Base-by-base conservation (phyloP, 2,797 vertebrate genomes). In the Sebastes glaucus region DNA sequence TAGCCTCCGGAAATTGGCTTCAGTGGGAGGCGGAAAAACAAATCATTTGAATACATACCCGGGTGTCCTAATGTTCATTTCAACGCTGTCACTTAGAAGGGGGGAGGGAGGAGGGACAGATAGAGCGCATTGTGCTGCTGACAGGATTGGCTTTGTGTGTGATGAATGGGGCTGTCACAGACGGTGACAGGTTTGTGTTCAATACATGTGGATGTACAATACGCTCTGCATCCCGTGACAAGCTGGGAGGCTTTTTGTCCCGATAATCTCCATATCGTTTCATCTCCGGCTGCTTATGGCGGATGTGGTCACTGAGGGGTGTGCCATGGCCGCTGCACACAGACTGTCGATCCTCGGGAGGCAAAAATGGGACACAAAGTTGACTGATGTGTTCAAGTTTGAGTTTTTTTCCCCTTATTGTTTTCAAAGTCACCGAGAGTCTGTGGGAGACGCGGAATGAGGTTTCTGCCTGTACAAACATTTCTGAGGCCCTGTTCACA, bases 131-230 rank as follows among this genome's bases (percentile, higher is more conserved):
- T 93, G 94, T 95, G 93, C 88, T 16, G 71, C 90, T 96, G 96
- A 96, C 95, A 95, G 95, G 90, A 92, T 90, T 93, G 93, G 94
- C 94, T 95, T 95, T 95, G 94, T 95, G 94, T 83, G 94, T 96
- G 95, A 96, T 96, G 95, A 96, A 96, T 96, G 95, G 95, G 92
- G 89, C 94, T 96, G 95, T 96, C 96, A 95, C 91, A 84, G 84
- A 91, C 91, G 84, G 80, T 95, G 96, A 96, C 95, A 96, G 94
- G 91, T 94, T 91, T 88, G 93, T 96, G 95, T 96, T 96, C 95
- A 95, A 95, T 95, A 95, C 95, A 95, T 94, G 95, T 93, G 94
- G 94, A 96, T 94, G 92, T 94, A 96, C 95, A 96, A 96, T 95
- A 93, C 93, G 87, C 90, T 92, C 93, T 93, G 94, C 93, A 94